Evolutionary conservation across 2,888 invertebrate genomes (phyloP).

Genomic region (Xestia ashworthii): DNA sequence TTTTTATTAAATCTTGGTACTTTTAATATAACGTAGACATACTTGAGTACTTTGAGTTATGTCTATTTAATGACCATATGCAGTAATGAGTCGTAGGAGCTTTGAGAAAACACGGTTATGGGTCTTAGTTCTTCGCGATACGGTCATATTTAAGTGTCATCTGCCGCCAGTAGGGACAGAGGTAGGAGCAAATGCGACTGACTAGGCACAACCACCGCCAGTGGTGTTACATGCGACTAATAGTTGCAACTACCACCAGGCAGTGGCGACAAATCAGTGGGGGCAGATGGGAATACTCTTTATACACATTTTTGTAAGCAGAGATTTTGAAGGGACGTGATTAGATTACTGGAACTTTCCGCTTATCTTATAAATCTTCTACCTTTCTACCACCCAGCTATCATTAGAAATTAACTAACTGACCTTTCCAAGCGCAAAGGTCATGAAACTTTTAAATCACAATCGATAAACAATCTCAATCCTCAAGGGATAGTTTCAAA

Average conservation of each 20-base stretch:
- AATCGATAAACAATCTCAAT: constrained; percentile 26
- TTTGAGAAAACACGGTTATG: not conserved
- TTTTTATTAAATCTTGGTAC: constrained; percentile 74
- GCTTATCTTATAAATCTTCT: not conserved
- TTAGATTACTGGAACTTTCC: not conserved
- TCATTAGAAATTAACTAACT: not conserved
- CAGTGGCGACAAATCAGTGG: too few relatives aligned
- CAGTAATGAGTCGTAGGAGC: not conserved
- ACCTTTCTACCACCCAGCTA: not conserved
- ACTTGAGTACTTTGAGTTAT: not conserved
- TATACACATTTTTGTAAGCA: not conserved
- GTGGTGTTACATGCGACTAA: too few relatives aligned
- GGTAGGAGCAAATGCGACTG: too few relatives aligned
- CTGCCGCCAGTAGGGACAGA: too few relatives aligned
- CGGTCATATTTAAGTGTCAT: not conserved
- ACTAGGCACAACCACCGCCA: too few relatives aligned
- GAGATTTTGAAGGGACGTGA: not conserved
- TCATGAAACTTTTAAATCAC: not conserved
- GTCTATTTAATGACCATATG: not conserved
- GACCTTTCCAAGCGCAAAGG: not conserved
- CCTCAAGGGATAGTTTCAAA: constrained; percentile 41
- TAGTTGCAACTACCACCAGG: too few relatives aligned
- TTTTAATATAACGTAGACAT: constrained; percentile 35
- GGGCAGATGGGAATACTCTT: not conserved
- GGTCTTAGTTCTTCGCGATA: not conserved